Evolutionary conservation across 2,113 vertebrate species (phyloP).

Genomic region (Colossoma macropomum): DNA sequence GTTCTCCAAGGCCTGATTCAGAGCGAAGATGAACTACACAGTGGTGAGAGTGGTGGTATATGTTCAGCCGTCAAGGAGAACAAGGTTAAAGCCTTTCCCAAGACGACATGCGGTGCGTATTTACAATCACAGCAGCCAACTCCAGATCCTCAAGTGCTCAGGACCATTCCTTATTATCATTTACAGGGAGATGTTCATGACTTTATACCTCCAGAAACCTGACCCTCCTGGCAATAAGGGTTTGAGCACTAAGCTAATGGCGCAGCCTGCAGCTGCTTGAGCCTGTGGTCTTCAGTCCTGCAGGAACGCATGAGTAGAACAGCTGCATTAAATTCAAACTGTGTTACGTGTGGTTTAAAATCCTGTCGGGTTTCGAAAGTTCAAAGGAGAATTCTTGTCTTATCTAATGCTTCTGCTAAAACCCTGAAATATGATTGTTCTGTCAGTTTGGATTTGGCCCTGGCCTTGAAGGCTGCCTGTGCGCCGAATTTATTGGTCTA

Average conservation of each 20-base stretch:
- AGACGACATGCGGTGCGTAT: constrained; percentile 54
- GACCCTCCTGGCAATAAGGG: background rate
- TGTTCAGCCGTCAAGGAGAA: constrained; percentile 48
- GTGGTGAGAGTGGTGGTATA: constrained; percentile 54
- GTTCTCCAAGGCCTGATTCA: constrained; percentile 34
- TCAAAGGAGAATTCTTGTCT: constrained; percentile 6
- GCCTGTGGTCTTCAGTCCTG: background rate
- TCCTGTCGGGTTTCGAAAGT: background rate
- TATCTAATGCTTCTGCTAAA: constrained; percentile 9
- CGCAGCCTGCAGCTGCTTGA: background rate
- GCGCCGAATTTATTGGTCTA: constrained; percentile 14
- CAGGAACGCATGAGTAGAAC: background rate
- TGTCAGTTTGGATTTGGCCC: background rate
- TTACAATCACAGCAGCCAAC: constrained; percentile 47
- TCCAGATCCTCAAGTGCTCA: constrained; percentile 42
- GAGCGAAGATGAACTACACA: constrained; percentile 17
- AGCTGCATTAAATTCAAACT: background rate
- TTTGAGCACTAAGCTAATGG: background rate
- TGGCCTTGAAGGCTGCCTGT: background rate
- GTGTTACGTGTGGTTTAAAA: constrained; percentile 4
- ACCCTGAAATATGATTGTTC: constrained; percentile 12
- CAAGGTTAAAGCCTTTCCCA: background rate
- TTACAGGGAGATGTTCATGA: background rate
- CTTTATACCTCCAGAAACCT: background rate
- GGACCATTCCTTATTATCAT: background rate